Conservation (phyloP, 2,888 invertebrate genomes). For the Papilio protenor region DNA sequence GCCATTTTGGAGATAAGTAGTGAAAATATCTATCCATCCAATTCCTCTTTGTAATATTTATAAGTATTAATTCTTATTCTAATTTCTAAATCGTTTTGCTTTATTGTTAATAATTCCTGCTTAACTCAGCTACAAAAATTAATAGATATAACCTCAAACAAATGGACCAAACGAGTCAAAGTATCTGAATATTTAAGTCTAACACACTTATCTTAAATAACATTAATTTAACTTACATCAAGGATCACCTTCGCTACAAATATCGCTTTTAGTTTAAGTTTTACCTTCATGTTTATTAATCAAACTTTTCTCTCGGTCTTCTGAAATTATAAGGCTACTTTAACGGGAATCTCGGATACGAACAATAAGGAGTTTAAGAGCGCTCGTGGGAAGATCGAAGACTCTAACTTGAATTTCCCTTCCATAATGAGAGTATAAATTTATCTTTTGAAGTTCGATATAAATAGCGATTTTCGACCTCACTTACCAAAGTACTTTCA, state of each 20-base stretch:
- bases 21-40: too few species aligned
- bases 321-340: conserved; percentile 10
- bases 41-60: too few species aligned
- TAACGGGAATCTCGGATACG: neutral
- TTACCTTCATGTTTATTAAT: conserved; percentile 11
- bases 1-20: too few species aligned
- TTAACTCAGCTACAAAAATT: neutral
- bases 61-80: too few species aligned
- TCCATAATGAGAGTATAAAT: neutral
- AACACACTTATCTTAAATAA: neutral
- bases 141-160: neutral
- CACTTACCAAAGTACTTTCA: neutral
- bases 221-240: neutral
- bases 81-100: too few species aligned
- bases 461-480: conserved; percentile 1
- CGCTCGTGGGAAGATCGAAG: conserved; percentile 9
- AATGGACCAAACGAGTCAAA: neutral
- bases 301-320: neutral
- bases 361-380: neutral
- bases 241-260: neutral
- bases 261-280: neutral
- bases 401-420: neutral
- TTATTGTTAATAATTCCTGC: neutral
- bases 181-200: neutral
- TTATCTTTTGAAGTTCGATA: neutral